Conservation (phyloP, 2,797 vertebrate genomes). For the Hypotaenidia okinawae region DNA sequence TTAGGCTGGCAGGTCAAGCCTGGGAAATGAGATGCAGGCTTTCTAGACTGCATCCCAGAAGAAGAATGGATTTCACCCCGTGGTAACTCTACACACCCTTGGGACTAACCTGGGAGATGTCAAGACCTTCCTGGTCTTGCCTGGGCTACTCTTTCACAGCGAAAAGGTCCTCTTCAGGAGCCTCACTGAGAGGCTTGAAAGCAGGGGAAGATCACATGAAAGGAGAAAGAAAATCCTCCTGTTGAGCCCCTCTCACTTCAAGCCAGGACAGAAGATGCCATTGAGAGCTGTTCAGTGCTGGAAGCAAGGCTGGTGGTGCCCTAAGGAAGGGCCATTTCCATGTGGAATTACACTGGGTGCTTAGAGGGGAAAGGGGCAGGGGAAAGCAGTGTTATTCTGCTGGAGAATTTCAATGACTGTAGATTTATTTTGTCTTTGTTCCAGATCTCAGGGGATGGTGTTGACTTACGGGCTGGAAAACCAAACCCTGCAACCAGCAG, state of each 20-base stretch:
- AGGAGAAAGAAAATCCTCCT: background rate
- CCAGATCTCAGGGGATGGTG: background rate
- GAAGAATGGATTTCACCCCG: background rate
- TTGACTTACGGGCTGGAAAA: slow-evolving; percentile 44
- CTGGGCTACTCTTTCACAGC: background rate
- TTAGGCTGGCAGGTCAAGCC: background rate
- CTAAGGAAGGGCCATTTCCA: background rate
- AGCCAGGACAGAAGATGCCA: background rate
- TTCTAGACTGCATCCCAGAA: background rate
- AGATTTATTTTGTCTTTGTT: slow-evolving; percentile 39
- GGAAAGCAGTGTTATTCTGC: background rate
- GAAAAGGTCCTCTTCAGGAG: background rate
- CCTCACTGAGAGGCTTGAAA: background rate
- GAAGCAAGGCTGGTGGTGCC: background rate
- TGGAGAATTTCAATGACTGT: slow-evolving; percentile 28
- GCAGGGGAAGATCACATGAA: background rate
- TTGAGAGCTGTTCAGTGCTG: background rate
- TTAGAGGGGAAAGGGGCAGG: background rate
- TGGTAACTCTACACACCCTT: background rate
- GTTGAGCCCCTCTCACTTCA: fast-evolving
- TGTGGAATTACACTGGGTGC: background rate
- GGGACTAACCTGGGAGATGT: background rate
- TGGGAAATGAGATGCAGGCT: background rate
- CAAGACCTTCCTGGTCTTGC: background rate
- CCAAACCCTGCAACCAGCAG: slow-evolving; percentile 27